Base-by-base conservation (phyloP, 2,797 vertebrate genomes). In the Gila robusta region DNA sequence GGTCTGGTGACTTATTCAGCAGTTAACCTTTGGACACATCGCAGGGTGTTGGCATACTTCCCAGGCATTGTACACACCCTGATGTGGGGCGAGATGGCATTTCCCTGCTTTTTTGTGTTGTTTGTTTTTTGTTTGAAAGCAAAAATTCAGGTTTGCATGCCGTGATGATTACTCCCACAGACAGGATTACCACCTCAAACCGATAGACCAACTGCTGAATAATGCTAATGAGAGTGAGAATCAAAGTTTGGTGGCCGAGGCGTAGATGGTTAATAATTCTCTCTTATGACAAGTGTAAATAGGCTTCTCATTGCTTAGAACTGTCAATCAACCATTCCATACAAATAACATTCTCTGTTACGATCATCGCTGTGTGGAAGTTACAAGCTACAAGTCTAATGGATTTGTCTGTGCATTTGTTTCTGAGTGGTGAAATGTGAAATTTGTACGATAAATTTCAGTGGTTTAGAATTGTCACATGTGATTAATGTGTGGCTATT, bases 231-330 rank as follows among this genome's bases (percentile, higher is more conserved):
- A 92, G 86, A 62, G 78, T 23, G 23, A 88, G 91, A 86, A 91
- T 93, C 90, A 90, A 93, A 91, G 93, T 92, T 92, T 85, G 89
- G 82, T 89, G 89, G 91, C 87, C 79, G 79, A 59, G 47, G 69
- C 69, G 49, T 86, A 23, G 59, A 47, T 32, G 86, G 88, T 94
- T 92, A 94, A 95, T 94, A 92, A 95, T 94, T 94, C 93, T 89
- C 90, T 93, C 89, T 92, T 84, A 94, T 93, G 92, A 91, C 82
- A 83, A 26, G 3, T 72, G 77, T 35, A 91, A 90, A 93, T 89
- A 64, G 28, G 66, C 71, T 39, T 23, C 35, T 82, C 62, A 23
- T 49, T 59, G 70, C 70, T 77, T 84, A 54, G 78, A 81, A 81
- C 59, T 87, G 85, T 86, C 85, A 52, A 74, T 83, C 59, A 87